Base-by-base conservation (phyloP, 2,797 vertebrate genomes). In the Gouania willdenowi region DNA sequence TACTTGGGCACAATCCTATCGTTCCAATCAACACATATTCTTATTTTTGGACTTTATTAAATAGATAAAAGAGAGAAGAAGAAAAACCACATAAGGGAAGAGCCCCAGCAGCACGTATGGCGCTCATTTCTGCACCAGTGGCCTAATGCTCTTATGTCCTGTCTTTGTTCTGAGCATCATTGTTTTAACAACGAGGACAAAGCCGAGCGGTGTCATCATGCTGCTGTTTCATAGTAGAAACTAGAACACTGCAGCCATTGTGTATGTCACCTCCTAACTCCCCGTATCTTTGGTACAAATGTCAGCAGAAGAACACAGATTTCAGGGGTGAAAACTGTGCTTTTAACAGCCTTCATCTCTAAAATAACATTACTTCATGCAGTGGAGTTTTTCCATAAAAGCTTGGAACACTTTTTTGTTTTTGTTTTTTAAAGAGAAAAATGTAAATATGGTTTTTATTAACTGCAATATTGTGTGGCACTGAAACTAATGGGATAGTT, bases 141-240 rank as follows among this genome's bases (percentile, higher is more conserved):
- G 72, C 53, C 69, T 79, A 62, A 80, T 76, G 75, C 75, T 74
- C 71, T 77, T 75, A 73, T 58, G 55, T 76, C 65, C 21, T n/a
- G 14, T 55, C 78, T 83, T 84, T 84, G 76, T 84, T 72, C 26
- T 22, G 25, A 38, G 54, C 66, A 59, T 73, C 70, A 79, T 79
- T 84, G 79, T 80, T 79, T 77, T 76, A 63, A 32, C 39, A 8
- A 31, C 25, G 13, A n/a, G 41, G 23, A 80, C 66, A 80, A 80
- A 75, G 80, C 30, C 1, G 56, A 47, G 13, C 59, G 58, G 54
- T 73, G 75, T 77, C 33, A 43, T 36, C 22, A 6, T 11, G 42
- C 61, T 55, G 61, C 62, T 51, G 45, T 55, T 53, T 60, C 41
- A 42, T 20, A 26, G 42, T 39, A 54, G 22, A 67, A 73, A 65